Base-by-base conservation (phyloP, 1,140 invertebrate species). In the Ceratina calcarata region DNA sequence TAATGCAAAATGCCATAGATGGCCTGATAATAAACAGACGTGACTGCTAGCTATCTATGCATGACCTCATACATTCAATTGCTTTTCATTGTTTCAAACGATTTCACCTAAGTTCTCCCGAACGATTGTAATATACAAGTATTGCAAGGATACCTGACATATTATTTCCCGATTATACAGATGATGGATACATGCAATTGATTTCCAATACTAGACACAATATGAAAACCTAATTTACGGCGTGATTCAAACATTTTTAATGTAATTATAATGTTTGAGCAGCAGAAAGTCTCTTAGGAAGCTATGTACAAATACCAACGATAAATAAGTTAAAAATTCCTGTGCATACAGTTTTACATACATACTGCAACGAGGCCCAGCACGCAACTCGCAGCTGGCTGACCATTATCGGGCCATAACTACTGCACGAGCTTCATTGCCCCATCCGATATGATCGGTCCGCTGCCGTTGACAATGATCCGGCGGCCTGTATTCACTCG, bases 251-350 rank as follows among this genome's bases (percentile, higher is more conserved):
- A 57, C 15, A 32, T 15, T 69, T 69, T 58, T 32, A 32, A 32
- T 2, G 27, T 32, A 32, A 32, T 32, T 32, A 32, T 32, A 32
- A 32, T 2, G 27, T 32, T 32, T 32, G 27, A 32, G 27, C 2
- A 32, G 27, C 27, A 32, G 27, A 32, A 32, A 32, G 27, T 32
- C 27, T 32, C 27, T 32, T 45, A 45, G 37, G 6, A 6, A 45
- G 37, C 37, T 45, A 45, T 10, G 37, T 45, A 45, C 3, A 10
- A 45, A 45, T 45, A 45, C 37, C 37, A 45, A 45, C 37, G 27
- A 53, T 22, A 69, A 75, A 79, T 85, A 85, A 85, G 58, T 75
- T 58, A 82, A 86, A 85, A 86, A 85, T 76, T 82, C 57, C 66
- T 67, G 49, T 27, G 66, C 18, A 12, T 13, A 20, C 37, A 45